Evolutionary conservation across 2,797 vertebrate species (phyloP), one percentile per base, ranked within the genome.

Genomic region (Cyclopterus lumpus): DNA sequence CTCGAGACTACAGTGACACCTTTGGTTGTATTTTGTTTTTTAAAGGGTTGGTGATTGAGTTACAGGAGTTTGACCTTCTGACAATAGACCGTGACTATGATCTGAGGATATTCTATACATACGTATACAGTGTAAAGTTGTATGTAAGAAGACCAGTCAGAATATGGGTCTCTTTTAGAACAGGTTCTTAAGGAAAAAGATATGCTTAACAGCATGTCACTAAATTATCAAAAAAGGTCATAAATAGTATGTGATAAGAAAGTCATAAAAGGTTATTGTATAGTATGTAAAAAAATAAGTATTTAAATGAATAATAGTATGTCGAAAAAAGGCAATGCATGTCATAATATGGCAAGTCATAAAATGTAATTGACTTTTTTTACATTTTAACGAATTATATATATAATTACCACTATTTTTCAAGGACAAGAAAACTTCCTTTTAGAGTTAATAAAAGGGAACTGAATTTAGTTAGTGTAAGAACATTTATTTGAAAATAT

Each of bases 1-100:
- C 59, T 18, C 42, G 28, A 85, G 42, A 61, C 70, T 65, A 49
- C 32, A 62, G 62, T 82, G 71, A 80, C 51, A 81, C 59, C 36
- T 44, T 61, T 51, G 4, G 18, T 63, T 76, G 4, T 34, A 46
- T 55, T 57, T 28, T 28, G 28, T 28, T 28, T 28, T 28, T 2
- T 2, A 57, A 40, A 44, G 44, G 10, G 20, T 5, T 55, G 34
- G 20, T 53, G 28, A 64, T 10, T 0, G 28, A 62, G 44, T 77
- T 66, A 51, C 54, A 38, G 46, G 15, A 15, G 26, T 20, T 57
- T 12, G 2, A 55, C 15, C 36, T 36, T 32, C 20, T 20, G 14
- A 67, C 49, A 63, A 49, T 48, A 51, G 6, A 46, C 20, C 5
- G 6, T 1, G 34, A 48, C 0, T 0, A 7, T 46, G 3, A 64